Conservation (phyloP, 2,888 invertebrate genomes). For the Ophion ventricosus region DNA sequence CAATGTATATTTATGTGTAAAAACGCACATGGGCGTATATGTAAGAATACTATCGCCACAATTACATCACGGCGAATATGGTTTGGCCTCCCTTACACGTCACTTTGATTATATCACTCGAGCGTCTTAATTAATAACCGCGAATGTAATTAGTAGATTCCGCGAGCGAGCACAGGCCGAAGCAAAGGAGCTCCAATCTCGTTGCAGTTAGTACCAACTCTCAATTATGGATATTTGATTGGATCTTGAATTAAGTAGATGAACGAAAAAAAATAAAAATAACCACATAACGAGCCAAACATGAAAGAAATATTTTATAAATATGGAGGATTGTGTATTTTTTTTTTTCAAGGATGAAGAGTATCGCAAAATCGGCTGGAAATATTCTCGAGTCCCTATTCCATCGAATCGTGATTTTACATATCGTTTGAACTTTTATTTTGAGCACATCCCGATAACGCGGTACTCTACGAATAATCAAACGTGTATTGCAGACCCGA, state of each 20-base stretch:
- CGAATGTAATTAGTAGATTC: slow-evolving; percentile 58
- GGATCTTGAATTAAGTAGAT: slow-evolving; percentile 27
- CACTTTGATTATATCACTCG: slow-evolving; percentile 63
- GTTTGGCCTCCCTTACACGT: slow-evolving; percentile 30
- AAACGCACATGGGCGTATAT: background rate
- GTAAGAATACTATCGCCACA: slow-evolving; percentile 14
- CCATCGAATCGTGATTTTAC: background rate
- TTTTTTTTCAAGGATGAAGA: slow-evolving; percentile 14
- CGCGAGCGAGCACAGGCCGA: slow-evolving; percentile 37
- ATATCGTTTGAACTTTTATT: background rate
- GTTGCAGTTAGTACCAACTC: slow-evolving; percentile 7
- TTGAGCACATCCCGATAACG: no score
- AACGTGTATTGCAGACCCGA: no score
- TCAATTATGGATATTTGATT: slow-evolving; percentile 43
- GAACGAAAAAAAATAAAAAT: background rate
- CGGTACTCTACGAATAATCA: no score
- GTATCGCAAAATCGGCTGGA: background rate
- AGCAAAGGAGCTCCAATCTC: slow-evolving; percentile 4
- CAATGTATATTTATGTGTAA: background rate
- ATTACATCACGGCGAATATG: slow-evolving; percentile 3
- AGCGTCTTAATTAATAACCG: slow-evolving; percentile 68
- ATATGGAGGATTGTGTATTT: slow-evolving; percentile 7
- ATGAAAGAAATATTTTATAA: slow-evolving; percentile 19
- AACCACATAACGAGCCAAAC: background rate
- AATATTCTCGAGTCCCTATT: background rate